Conservation (phyloP, 2,113 vertebrate species). For the Haplotaxodon microlepis region DNA sequence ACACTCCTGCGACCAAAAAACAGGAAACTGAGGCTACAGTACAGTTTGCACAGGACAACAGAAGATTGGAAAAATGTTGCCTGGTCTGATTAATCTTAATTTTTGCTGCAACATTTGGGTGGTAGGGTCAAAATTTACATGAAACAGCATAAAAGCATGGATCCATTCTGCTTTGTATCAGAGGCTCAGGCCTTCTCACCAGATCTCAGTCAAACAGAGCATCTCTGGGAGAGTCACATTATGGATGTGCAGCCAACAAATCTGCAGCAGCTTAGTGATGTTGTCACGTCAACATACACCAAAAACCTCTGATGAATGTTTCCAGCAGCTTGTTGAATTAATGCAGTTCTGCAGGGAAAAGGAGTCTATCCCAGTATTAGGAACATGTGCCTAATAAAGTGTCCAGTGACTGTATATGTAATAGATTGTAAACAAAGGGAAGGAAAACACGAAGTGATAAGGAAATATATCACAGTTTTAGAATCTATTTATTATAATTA, state of each 20-base stretch:
- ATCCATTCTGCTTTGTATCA: neutral
- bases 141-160: neutral
- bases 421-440: neutral
- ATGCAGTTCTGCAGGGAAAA: neutral
- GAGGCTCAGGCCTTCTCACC: neutral
- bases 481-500: neutral
- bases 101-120: neutral
- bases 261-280: neutral
- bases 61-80: neutral
- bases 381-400: neutral
- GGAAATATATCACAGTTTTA: neutral
- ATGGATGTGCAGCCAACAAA: neutral
- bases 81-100: neutral
- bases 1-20: neutral
- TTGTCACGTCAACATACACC: neutral
- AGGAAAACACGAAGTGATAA: neutral
- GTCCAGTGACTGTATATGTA: neutral
- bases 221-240: neutral
- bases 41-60: neutral
- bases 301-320: neutral
- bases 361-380: neutral
- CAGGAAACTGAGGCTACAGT: neutral
- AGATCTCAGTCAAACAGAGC: neutral
- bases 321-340: neutral
- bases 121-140: neutral